phyloP scores from a whole-genome alignment of 2,797 vertebrate species.

The Paedocypris micromegethes region DNA sequence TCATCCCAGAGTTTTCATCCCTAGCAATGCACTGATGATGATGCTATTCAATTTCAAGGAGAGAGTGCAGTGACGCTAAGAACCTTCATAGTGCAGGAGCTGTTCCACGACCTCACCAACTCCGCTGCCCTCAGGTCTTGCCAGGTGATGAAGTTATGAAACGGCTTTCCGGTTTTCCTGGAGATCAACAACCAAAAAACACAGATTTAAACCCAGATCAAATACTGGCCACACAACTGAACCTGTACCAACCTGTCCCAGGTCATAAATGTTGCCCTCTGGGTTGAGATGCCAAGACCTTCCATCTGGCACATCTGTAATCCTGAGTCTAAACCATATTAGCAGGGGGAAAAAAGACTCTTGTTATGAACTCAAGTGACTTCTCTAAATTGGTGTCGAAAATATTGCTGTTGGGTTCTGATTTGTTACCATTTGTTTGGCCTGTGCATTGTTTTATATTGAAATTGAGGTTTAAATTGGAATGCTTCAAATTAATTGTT shows the following conservation, averaged over 20 bases:
- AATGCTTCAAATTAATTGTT: too few relatives aligned
- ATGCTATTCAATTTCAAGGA: background rate
- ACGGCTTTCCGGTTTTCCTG: conserved; percentile 85
- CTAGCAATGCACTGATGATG: background rate
- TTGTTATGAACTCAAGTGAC: background rate
- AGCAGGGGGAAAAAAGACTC: background rate
- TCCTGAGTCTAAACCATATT: conserved; percentile 71
- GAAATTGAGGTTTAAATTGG: too few relatives aligned
- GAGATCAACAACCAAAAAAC: background rate
- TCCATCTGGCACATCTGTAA: conserved; percentile 81
- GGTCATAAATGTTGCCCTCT: conserved; percentile 87
- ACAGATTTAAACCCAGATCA: too few relatives aligned
- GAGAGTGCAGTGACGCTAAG: too few relatives aligned
- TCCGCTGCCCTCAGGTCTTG: conserved; percentile 84
- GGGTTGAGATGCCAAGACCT: conserved; percentile 87
- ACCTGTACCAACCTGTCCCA: conserved; percentile 82
- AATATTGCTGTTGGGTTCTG: too few relatives aligned
- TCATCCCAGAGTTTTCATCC: background rate
- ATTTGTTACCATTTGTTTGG: too few relatives aligned
- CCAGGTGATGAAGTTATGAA: conserved; percentile 98
- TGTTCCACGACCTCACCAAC: conserved; percentile 87
- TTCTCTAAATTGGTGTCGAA: too few relatives aligned
- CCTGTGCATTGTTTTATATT: too few relatives aligned
- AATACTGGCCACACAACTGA: background rate
- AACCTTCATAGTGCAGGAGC: conserved; percentile 82